Evolutionary conservation across 2,797 vertebrate species (phyloP).

Genomic region (Alauda arvensis): DNA sequence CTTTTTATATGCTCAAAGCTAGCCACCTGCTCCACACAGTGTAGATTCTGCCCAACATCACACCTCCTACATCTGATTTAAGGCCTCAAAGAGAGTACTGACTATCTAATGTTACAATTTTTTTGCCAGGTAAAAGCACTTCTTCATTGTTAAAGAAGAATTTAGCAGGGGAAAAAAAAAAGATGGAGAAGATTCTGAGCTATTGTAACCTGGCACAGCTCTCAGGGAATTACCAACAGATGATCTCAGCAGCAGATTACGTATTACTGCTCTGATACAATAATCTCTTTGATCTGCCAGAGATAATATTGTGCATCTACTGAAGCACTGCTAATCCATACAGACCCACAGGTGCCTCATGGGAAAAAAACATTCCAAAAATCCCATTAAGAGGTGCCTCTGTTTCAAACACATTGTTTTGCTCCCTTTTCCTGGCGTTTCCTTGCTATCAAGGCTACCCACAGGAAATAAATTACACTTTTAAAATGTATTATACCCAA

Average conservation of each 20-base stretch:
- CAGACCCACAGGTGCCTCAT: background rate
- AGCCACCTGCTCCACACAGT: background rate
- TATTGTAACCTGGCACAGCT: background rate
- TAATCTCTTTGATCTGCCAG: background rate
- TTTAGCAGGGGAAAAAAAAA: background rate
- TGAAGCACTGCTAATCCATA: background rate
- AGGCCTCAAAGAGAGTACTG: background rate
- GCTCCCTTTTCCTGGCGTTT: background rate
- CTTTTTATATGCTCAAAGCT: background rate
- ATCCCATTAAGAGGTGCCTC: background rate
- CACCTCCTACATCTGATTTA: background rate
- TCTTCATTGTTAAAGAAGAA: background rate
- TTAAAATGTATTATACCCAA: background rate
- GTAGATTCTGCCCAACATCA: background rate
- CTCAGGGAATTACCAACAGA: background rate
- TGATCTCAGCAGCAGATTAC: background rate
- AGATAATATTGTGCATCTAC: background rate
- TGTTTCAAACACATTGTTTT: background rate
- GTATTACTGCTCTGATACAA: background rate
- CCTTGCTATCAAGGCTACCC: background rate
- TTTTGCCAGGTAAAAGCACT: background rate
- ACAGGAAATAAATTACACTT: background rate
- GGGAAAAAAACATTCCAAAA: background rate
- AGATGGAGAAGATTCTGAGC: background rate
- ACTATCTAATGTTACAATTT: background rate